phyloP scores from a whole-genome alignment of 2,113 vertebrate genomes.

The Sclerurus mexicanus region DNA sequence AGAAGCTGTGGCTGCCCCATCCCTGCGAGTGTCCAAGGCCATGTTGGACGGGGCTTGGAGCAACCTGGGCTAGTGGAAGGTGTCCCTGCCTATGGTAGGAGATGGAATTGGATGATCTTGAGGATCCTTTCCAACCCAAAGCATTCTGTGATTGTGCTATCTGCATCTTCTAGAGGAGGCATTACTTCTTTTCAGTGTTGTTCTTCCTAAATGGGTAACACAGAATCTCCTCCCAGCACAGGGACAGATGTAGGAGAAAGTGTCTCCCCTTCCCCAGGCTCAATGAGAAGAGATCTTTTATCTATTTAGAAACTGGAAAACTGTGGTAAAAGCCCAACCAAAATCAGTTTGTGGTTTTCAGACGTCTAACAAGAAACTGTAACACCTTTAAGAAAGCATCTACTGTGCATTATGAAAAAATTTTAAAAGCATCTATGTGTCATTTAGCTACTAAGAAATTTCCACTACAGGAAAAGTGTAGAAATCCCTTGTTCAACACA shows the following conservation, averaged over 20 bases:
- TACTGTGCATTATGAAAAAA: neutral
- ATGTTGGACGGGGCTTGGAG: neutral
- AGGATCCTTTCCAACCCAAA: neutral
- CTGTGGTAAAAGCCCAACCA: neutral
- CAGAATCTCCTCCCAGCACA: neutral
- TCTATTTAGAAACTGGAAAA: neutral
- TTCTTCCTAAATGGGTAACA: neutral
- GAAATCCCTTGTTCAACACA: neutral
- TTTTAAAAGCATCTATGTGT: neutral
- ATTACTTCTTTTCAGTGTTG: neutral
- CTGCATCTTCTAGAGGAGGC: neutral
- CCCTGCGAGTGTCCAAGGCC: neutral
- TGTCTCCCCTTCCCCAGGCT: neutral
- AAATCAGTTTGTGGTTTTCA: slow-evolving; percentile 14
- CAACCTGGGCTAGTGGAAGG: neutral
- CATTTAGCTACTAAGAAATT: neutral
- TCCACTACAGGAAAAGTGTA: neutral
- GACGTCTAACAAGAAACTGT: neutral
- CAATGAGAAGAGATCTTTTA: neutral
- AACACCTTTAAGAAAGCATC: neutral
- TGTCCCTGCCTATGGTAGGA: neutral
- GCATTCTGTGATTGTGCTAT: neutral
- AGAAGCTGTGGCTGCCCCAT: neutral
- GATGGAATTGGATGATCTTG: neutral
- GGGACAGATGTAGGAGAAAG: neutral